These are phyloP conservation scores for Lithodes maja DNA, from an alignment of 2,888 invertebrate species.

Conservation along the genomic window DNA sequence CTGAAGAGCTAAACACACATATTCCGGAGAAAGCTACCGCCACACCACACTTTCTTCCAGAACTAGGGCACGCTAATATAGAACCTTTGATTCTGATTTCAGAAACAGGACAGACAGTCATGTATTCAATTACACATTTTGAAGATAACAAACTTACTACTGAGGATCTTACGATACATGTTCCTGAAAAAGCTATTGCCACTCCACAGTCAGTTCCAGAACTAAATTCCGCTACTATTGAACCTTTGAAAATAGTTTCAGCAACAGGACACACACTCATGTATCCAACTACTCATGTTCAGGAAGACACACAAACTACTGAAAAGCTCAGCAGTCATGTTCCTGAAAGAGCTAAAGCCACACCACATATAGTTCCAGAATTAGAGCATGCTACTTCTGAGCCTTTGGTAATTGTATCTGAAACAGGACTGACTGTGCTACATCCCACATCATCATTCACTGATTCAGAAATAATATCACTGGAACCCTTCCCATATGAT, in stretches of 20 bases:
- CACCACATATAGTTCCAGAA: conserved; percentile 25
- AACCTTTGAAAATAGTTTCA: conserved; percentile 32
- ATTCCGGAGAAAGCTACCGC: conserved; percentile 12
- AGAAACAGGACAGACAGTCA: conserved; percentile 28
- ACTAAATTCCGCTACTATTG: conserved; percentile 6
- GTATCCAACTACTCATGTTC: conserved; percentile 1
- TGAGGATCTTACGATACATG: conserved; percentile 7
- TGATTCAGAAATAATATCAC: conserved; percentile 6
- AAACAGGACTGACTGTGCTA: conserved; percentile 22
- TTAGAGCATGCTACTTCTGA: conserved; percentile 7
- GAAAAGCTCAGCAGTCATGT: neutral
- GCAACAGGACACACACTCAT: conserved; percentile 9
- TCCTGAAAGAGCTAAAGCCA: conserved; percentile 4
- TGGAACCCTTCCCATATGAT: neutral
- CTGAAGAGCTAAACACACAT: conserved; percentile 21
- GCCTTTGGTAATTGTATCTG: conserved; percentile 33
- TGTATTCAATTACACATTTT: neutral
- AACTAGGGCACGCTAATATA: conserved; percentile 10
- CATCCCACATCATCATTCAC: conserved; percentile 4
- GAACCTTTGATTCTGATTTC: conserved; percentile 32
- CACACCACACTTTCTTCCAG: neutral
- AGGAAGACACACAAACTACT: neutral
- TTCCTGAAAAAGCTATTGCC: conserved; percentile 11
- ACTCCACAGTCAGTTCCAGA: conserved; percentile 21
- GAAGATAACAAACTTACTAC: conserved; percentile 17